Evolutionary conservation across 2,797 vertebrate species (phyloP).

Genomic region (Dendrocincla fuliginosa): DNA sequence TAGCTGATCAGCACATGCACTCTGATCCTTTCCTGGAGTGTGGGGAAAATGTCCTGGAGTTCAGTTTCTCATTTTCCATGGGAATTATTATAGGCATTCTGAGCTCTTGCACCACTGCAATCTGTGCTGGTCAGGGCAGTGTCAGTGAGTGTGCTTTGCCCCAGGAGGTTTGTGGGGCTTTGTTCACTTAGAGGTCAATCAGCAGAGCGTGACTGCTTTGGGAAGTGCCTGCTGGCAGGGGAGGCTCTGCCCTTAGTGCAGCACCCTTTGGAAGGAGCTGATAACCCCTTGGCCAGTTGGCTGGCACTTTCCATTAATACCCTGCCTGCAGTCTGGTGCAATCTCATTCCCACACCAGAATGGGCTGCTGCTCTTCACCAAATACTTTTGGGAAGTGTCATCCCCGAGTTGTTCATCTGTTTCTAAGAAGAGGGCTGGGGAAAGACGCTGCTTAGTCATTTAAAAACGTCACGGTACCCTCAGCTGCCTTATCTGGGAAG

Average conservation of each 20-base stretch:
- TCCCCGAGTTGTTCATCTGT: background rate
- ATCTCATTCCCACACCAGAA: background rate
- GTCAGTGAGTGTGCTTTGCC: rapidly evolving
- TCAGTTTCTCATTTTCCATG: background rate
- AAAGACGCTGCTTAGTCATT: background rate
- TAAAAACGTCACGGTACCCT: background rate
- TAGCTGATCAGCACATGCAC: rapidly evolving
- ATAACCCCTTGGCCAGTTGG: background rate
- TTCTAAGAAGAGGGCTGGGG: background rate
- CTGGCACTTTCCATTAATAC: background rate
- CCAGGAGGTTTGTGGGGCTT: background rate
- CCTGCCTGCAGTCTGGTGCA: background rate
- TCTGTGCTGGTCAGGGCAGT: background rate
- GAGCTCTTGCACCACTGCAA: background rate
- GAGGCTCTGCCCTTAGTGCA: background rate
- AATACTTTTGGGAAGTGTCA: background rate
- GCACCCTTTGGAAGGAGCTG: background rate
- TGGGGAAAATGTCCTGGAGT: background rate
- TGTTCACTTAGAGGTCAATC: background rate
- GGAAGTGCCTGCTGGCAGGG: rapidly evolving
- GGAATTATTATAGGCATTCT: background rate
- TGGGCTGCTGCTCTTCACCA: background rate
- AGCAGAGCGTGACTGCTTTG: rapidly evolving
- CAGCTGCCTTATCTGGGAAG: background rate
- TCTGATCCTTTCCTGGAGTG: background rate